These are phyloP conservation scores for Lamellibrachia satsuma DNA, from an alignment of 2,888 invertebrate genomes.

Conservation along the genomic window DNA sequence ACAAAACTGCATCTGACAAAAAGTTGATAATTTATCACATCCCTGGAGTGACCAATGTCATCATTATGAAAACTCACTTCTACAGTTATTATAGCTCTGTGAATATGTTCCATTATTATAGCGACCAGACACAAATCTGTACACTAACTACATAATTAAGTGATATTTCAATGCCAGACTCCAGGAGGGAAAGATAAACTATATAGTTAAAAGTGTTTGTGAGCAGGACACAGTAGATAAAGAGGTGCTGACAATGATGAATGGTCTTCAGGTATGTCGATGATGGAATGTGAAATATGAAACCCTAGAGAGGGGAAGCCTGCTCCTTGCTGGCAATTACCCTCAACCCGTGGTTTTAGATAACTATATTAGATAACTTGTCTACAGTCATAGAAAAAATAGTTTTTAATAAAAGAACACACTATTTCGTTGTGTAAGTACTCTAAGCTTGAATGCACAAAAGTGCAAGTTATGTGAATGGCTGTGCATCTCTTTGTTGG, in stretches of 20 bases:
- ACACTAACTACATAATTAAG: background rate
- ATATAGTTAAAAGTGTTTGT: background rate
- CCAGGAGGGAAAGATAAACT: background rate
- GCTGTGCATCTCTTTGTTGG: background rate
- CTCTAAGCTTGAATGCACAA: background rate
- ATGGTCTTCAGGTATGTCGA: background rate
- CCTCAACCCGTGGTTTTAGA: background rate
- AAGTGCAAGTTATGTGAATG: background rate
- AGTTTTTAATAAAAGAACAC: background rate
- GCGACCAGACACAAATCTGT: background rate
- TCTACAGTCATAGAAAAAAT: background rate
- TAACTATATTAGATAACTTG: background rate
- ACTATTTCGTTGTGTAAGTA: background rate
- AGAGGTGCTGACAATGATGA: background rate
- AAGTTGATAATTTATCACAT: background rate
- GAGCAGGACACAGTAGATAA: background rate
- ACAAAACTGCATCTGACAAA: background rate
- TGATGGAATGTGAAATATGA: slow-evolving; percentile 1
- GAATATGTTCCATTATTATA: background rate
- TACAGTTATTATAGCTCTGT: background rate
- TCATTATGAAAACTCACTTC: background rate
- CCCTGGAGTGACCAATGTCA: background rate
- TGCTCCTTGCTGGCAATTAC: background rate
- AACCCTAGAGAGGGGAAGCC: background rate
- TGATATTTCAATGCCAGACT: background rate